Percentiles rank a stretch among this genome's conserved stretches.
Evolutionary conservation across 1,140 invertebrate species (phyloP).

Genomic region (Palaemon carinicauda): DNA sequence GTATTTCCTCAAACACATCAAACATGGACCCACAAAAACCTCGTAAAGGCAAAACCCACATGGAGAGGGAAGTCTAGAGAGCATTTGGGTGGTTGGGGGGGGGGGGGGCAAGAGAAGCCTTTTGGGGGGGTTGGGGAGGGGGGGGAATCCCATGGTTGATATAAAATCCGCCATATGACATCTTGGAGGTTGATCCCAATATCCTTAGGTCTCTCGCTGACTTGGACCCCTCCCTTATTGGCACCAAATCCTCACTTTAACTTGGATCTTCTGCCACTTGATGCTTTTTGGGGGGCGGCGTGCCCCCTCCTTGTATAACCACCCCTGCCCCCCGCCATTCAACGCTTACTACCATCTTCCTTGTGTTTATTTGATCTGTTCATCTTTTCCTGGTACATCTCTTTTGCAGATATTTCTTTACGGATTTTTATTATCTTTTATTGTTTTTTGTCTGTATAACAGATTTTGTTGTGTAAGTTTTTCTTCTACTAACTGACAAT

Average conservation of each 20-base stretch:
- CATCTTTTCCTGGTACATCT: neutral
- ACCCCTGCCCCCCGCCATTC: neutral
- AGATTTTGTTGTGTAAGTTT: neutral
- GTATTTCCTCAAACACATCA: too few relatives aligned
- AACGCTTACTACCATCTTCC: neutral
- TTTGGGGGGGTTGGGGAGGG: neutral
- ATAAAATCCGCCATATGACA: constrained; percentile 35
- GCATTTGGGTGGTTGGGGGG: neutral
- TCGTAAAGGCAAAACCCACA: too few relatives aligned
- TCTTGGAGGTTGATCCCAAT: constrained; percentile 29
- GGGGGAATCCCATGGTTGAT: neutral
- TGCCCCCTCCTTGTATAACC: neutral
- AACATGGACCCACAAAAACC: too few relatives aligned
- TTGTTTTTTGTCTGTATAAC: too few relatives aligned
- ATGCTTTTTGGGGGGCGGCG: neutral
- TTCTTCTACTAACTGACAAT: neutral
- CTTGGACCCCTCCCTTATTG: constrained; percentile 19
- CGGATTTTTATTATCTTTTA: too few relatives aligned
- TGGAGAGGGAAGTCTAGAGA: too few relatives aligned
- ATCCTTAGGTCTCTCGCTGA: neutral
- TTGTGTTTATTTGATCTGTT: neutral
- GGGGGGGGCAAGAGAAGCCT: neutral
- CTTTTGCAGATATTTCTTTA: too few relatives aligned
- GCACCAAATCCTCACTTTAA: constrained; percentile 20
- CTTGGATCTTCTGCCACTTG: neutral